These are phyloP conservation scores for Parazoanthus atlanticus DNA, from an alignment of 92 coral and sea anemone species.

Conservation along the genomic window DNA sequence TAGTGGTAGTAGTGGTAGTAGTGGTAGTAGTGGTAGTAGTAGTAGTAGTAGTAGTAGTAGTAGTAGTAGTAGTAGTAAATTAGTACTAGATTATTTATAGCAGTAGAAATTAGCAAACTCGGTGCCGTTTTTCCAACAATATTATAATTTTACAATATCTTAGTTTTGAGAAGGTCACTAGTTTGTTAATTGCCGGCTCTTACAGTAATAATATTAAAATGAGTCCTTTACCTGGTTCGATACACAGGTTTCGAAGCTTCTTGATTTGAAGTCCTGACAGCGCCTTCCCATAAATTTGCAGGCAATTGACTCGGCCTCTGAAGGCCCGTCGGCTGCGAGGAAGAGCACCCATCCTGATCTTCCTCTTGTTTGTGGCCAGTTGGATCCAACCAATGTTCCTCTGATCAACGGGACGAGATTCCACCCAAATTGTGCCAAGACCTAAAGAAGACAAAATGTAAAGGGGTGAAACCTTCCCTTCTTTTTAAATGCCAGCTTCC, in stretches of 20 bases:
- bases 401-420: slow-evolving; percentile 62
- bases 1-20: too few species aligned
- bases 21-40: too few species aligned
- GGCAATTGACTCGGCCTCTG: slow-evolving; percentile 73
- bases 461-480: not conserved
- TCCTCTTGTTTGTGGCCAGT: slow-evolving; percentile 55
- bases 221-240: slow-evolving; percentile 65
- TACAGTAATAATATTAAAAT: not conserved
- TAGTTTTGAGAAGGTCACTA: not conserved
- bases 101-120: too few species aligned
- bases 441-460: not conserved
- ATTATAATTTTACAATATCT: too few species aligned
- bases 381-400: slow-evolving; percentile 60
- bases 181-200: too few species aligned
- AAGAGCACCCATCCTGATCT: slow-evolving; percentile 71
- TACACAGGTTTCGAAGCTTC: slow-evolving; percentile 74
- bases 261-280: slow-evolving; percentile 67
- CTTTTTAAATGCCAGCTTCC: not conserved
- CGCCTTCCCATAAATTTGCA: slow-evolving; percentile 78
- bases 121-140: too few species aligned
- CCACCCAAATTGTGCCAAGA: slow-evolving; percentile 72
- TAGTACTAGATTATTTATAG: too few species aligned
- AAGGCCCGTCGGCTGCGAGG: slow-evolving; percentile 53
- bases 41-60: too few species aligned
- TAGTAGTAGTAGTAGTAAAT: too few species aligned